phyloP scores from a whole-genome alignment of 2,797 vertebrate species.

The Gobionotothen gibberifrons region DNA sequence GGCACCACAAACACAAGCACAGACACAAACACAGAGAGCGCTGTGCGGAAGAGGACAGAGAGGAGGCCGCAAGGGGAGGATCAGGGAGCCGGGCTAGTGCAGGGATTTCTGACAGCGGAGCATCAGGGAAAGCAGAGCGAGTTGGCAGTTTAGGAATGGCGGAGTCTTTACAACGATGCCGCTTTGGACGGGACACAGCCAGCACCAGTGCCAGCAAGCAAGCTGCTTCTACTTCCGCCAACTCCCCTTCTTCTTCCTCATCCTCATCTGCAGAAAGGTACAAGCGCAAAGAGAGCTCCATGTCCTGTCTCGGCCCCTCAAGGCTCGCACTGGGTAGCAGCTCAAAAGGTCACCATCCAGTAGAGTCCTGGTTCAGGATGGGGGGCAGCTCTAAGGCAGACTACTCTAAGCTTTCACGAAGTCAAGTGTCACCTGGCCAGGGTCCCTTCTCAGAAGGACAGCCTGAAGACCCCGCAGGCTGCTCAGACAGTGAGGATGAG shows the following conservation, averaged over 20 bases:
- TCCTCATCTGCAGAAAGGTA: conserved; percentile 91
- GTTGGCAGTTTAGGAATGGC: conserved; percentile 69
- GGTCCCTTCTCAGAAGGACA: conserved; percentile 80
- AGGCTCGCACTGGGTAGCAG: conserved; percentile 80
- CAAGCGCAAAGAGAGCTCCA: conserved; percentile 91
- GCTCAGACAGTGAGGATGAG: conserved; percentile 87
- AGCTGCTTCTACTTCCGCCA: conserved; percentile 83
- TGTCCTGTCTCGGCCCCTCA: conserved; percentile 88
- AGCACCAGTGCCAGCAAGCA: conserved; percentile 76
- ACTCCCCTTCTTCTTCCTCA: conserved; percentile 88
- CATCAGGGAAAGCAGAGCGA: conserved; percentile 71
- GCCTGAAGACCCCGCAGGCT: conserved; percentile 74
- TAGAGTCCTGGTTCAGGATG: conserved; percentile 85
- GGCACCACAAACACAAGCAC: conserved; percentile 97
- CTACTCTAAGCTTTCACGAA: conserved; percentile 82
- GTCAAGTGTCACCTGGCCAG: conserved; percentile 75
- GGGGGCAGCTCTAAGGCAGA: conserved; percentile 81
- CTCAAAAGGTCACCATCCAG: conserved; percentile 77
- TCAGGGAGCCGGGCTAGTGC: conserved; percentile 59
- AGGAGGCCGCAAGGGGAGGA: conserved; percentile 70
- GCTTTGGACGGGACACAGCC: conserved; percentile 89
- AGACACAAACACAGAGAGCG: conserved; percentile 97
- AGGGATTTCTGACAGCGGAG: conserved; percentile 73
- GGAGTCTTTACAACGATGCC: conserved; percentile 93
- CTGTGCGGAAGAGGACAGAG: conserved; percentile 83